phyloP scores from a whole-genome alignment of 2,113 vertebrate species.

The Toxotes chatareus region DNA sequence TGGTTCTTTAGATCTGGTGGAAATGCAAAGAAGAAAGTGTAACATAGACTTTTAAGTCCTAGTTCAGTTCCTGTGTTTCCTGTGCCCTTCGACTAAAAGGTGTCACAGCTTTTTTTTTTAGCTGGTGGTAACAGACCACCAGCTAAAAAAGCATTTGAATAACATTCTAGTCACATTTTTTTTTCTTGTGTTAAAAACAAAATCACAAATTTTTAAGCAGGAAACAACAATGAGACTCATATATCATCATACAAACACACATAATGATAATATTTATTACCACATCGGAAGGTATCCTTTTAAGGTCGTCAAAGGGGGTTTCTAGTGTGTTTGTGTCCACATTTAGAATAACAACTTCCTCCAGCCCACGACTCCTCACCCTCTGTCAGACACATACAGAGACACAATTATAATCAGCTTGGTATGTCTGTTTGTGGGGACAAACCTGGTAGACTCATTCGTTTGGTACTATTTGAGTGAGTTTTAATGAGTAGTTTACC shows the following conservation, averaged over 20 bases:
- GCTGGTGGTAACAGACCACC: too few relatives aligned
- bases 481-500: constrained; percentile 73
- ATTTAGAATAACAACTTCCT: constrained; percentile 92
- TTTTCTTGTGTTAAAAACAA: background rate
- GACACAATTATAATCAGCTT: background rate
- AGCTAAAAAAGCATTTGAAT: background rate
- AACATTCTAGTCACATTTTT: background rate
- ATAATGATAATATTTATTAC: constrained; percentile 74
- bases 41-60: background rate
- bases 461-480: background rate
- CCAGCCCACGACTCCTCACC: constrained; percentile 85
- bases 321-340: constrained; percentile 91
- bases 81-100: constrained; percentile 1
- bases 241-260: constrained; percentile 11
- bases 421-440: background rate
- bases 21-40: background rate
- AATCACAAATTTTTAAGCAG: background rate
- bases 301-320: constrained; percentile 88
- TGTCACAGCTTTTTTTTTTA: too few relatives aligned
- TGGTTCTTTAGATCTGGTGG: background rate
- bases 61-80: background rate
- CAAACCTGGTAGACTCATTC: background rate
- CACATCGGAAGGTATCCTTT: constrained; percentile 88
- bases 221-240: background rate
- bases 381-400: constrained; percentile 75